Conservation (phyloP, 2,888 invertebrate species). For the Drosophila antonietae region DNA sequence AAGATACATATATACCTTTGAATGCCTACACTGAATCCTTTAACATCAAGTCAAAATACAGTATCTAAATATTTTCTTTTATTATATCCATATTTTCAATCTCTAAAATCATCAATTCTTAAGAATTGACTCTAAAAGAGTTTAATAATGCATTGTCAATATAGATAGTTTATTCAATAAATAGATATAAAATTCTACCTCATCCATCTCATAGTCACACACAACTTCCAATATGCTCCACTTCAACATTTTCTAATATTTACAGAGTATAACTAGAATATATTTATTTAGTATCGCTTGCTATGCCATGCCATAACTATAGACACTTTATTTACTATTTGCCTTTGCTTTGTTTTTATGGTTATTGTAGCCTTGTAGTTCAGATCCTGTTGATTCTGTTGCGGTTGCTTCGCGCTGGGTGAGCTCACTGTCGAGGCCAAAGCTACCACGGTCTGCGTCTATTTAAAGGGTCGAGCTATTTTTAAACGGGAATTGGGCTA, state of each 20-base stretch:
- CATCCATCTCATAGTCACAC: not conserved
- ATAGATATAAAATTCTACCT: not conserved
- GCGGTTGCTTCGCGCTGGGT: conserved; percentile 21
- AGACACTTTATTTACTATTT: conserved; percentile 16
- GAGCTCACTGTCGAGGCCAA: conserved; percentile 41
- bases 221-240: not conserved
- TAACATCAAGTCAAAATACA: not conserved
- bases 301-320: not conserved
- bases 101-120: not conserved
- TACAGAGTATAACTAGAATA: not conserved
- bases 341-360: conserved; percentile 8
- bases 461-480: conserved; percentile 43
- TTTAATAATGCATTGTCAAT: not conserved
- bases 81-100: not conserved
- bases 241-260: not conserved
- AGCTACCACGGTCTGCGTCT: conserved; percentile 25
- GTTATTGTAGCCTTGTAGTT: conserved; percentile 3
- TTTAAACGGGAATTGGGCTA: conserved; percentile 23
- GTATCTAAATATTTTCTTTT: not conserved
- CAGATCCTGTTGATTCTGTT: conserved; percentile 45
- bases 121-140: not conserved
- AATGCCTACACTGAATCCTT: not conserved
- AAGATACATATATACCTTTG: no score
- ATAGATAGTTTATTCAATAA: not conserved
- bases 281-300: conserved; percentile 5